Evolutionary conservation across 2,797 vertebrate genomes (phyloP).

Genomic region (Hirundo rustica): DNA sequence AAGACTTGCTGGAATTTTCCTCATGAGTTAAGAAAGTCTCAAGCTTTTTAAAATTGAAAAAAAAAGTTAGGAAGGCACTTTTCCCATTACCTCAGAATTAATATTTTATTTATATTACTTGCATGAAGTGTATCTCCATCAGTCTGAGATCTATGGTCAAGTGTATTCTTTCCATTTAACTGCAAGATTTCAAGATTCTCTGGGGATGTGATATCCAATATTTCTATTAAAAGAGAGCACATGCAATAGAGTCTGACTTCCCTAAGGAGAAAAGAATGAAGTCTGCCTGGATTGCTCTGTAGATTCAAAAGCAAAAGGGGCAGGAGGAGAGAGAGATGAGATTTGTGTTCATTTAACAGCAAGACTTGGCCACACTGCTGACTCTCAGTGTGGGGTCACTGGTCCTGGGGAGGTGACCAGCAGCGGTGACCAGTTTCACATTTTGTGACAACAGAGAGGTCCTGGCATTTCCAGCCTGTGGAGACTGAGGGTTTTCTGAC

Average conservation of each 20-base stretch:
- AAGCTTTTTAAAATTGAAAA: slow-evolving; percentile 14
- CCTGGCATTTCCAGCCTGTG: background rate
- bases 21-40: background rate
- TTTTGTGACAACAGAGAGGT: background rate
- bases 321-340: background rate
- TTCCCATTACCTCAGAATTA: slow-evolving; percentile 39
- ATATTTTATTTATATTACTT: slow-evolving; percentile 65
- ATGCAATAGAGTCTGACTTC: background rate
- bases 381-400: background rate
- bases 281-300: background rate
- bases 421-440: background rate
- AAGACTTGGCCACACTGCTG: accelerated
- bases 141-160: slow-evolving; percentile 35
- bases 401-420: background rate
- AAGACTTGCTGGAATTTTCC: slow-evolving; percentile 1
- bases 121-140: slow-evolving; percentile 36
- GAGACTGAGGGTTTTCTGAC: background rate
- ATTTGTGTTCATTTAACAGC: background rate
- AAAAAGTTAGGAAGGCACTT: slow-evolving; percentile 22
- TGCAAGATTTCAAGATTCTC: slow-evolving; percentile 43
- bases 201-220: slow-evolving; percentile 36
- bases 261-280: background rate
- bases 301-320: background rate
- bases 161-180: slow-evolving; percentile 57
- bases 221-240: slow-evolving; percentile 51